These are phyloP conservation scores for Hyla sarda DNA, from an alignment of 2,113 vertebrate species.

Conservation along the genomic window DNA sequence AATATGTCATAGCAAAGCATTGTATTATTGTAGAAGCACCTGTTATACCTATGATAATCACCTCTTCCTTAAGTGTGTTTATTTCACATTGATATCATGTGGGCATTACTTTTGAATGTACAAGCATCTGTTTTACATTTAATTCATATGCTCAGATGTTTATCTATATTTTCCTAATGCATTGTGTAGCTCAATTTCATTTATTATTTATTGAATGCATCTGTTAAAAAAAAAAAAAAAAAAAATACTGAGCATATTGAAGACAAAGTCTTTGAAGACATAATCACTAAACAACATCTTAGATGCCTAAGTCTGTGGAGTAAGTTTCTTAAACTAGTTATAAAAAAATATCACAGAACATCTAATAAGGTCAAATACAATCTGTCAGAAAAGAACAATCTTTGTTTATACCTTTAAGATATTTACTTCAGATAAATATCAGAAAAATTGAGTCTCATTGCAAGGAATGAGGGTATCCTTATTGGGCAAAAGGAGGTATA, in stretches of 20 bases:
- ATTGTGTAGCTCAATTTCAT: conserved; percentile 56
- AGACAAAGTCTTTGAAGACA: conserved; percentile 2
- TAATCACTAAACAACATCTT: not conserved
- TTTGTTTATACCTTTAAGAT: no score
- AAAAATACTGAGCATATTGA: conserved; percentile 3
- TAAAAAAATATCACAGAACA: no score
- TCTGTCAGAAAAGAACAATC: no score
- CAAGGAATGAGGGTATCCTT: no score
- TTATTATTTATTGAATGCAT: conserved; percentile 62
- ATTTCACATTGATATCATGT: conserved; percentile 51
- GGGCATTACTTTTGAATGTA: conserved; percentile 62
- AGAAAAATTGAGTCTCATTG: no score
- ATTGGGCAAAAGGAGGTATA: no score
- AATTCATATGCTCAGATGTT: conserved; percentile 63
- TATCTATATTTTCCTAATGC: conserved; percentile 52
- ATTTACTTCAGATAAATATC: no score
- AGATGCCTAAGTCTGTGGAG: not conserved
- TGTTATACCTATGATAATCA: conserved; percentile 52
- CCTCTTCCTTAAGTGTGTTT: conserved; percentile 62
- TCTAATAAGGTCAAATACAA: no score
- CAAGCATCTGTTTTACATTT: conserved; percentile 68
- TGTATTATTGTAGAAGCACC: conserved; percentile 63
- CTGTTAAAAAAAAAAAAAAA: conserved; percentile 44
- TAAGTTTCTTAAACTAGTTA: not conserved
- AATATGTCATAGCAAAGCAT: conserved; percentile 63